Percentiles rank a stretch among this genome's conserved stretches.
Conservation (phyloP, 2,113 vertebrate species). For the Tor tambroides region DNA sequence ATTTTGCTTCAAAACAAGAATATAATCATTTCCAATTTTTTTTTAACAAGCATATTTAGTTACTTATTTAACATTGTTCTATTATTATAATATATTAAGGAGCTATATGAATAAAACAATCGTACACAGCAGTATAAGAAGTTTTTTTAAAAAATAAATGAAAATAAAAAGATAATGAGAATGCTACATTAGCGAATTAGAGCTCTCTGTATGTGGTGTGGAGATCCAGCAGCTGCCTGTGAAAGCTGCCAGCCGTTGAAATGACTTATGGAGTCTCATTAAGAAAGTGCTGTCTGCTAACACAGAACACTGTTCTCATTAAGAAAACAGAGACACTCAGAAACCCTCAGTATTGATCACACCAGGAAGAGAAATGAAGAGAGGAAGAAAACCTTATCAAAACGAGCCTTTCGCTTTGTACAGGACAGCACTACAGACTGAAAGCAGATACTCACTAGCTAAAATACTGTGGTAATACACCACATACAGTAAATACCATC, state of each 20-base stretch:
- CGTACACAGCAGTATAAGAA: neutral
- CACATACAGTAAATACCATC: neutral
- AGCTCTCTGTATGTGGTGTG: neutral
- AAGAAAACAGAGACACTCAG: slow-evolving; percentile 24
- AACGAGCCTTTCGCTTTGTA: neutral
- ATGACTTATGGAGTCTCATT: slow-evolving; percentile 43
- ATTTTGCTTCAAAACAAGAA: neutral
- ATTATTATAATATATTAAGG: neutral
- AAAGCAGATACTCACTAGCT: neutral
- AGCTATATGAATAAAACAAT: neutral
- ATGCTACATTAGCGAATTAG: neutral
- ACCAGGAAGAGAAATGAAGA: slow-evolving; percentile 20
- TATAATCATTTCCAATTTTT: neutral
- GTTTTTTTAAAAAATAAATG: neutral
- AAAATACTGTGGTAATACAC: neutral
- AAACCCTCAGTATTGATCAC: slow-evolving; percentile 16
- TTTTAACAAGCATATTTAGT: neutral
- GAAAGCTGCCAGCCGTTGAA: slow-evolving; percentile 33
- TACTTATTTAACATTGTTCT: neutral
- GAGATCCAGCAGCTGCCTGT: slow-evolving; percentile 1
- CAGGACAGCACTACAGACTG: neutral
- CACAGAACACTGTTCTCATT: slow-evolving; percentile 25
- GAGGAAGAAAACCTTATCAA: neutral
- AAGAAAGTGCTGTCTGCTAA: slow-evolving; percentile 39
- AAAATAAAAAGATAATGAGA: neutral